Conservation (phyloP, 2,888 invertebrate species). For the Drosophila limbata region DNA sequence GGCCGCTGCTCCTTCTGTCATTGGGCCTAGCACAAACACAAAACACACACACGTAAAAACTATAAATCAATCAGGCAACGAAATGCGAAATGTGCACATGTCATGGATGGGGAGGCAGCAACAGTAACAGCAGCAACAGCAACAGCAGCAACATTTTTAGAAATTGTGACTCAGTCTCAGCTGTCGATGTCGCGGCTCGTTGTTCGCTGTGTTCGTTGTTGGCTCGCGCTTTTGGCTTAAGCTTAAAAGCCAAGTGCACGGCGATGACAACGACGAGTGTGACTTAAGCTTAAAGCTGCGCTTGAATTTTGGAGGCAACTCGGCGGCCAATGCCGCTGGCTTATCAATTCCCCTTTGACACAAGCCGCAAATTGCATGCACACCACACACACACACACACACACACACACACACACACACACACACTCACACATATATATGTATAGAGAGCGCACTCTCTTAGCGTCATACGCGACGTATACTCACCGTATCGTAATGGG, state of each 20-base stretch:
- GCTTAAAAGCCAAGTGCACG: conserved; percentile 36
- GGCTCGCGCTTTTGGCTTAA: conserved; percentile 37
- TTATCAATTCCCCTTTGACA: conserved; percentile 75
- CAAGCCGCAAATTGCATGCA: conserved; percentile 64
- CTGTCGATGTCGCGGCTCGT: conserved; percentile 18
- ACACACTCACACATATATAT: neutral
- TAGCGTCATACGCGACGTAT: conserved; percentile 18
- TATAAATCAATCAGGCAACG: conserved; percentile 78
- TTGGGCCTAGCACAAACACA: conserved; percentile 37
- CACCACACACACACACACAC: conserved; percentile 26
- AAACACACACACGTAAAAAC: conserved; percentile 56
- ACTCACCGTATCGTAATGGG: conserved; percentile 98
- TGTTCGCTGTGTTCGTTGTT: conserved; percentile 36
- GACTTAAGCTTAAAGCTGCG: conserved; percentile 37
- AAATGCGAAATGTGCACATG: conserved; percentile 80
- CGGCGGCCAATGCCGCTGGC: conserved; percentile 50
- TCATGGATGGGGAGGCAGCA: conserved; percentile 58
- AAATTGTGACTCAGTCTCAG: conserved; percentile 44
- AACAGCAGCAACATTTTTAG: conserved; percentile 31
- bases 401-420: conserved; percentile 9
- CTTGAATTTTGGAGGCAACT: conserved; percentile 31
- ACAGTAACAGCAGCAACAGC: conserved; percentile 22
- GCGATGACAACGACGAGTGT: neutral
- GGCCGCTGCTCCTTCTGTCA: conserved; percentile 21
- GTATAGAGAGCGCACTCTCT: neutral